phyloP scores from a whole-genome alignment of 2,113 vertebrate species.

The Gopherus evgoodei region DNA sequence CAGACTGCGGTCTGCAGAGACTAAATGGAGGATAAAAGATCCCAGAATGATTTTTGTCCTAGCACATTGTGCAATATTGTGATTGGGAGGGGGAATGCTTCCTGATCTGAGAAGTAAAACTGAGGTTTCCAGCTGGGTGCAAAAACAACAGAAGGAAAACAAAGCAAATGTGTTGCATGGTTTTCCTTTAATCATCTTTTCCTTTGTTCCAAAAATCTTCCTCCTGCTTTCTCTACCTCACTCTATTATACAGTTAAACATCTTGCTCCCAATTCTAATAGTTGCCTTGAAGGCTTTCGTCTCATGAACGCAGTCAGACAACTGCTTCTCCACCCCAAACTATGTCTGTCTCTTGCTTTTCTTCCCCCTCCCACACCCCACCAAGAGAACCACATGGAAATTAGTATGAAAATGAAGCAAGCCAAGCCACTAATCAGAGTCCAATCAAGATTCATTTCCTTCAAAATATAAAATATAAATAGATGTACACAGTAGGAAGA shows the following conservation, averaged over 20 bases:
- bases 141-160: not conserved
- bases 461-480: constrained; percentile 44
- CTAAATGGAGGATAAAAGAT: not conserved
- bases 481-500: not conserved
- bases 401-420: constrained; percentile 14
- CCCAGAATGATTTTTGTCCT: not conserved
- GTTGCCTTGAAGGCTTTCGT: not conserved
- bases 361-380: not conserved
- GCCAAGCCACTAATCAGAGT: constrained; percentile 56
- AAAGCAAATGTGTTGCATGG: rapidly evolving
- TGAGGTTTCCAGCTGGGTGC: not conserved
- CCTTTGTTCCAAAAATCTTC: rapidly evolving
- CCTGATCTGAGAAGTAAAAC: not conserved
- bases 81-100: rapidly evolving
- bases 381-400: constrained; percentile 36
- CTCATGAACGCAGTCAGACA: not conserved
- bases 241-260: not conserved
- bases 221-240: rapidly evolving
- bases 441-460: constrained; percentile 40
- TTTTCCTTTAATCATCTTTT: not conserved
- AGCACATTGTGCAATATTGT: rapidly evolving
- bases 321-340: not conserved
- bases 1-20: not conserved
- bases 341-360: not conserved
- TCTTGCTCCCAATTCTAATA: not conserved